Base-by-base conservation (phyloP, 2,113 vertebrate species). In the Okapia johnstoni region DNA sequence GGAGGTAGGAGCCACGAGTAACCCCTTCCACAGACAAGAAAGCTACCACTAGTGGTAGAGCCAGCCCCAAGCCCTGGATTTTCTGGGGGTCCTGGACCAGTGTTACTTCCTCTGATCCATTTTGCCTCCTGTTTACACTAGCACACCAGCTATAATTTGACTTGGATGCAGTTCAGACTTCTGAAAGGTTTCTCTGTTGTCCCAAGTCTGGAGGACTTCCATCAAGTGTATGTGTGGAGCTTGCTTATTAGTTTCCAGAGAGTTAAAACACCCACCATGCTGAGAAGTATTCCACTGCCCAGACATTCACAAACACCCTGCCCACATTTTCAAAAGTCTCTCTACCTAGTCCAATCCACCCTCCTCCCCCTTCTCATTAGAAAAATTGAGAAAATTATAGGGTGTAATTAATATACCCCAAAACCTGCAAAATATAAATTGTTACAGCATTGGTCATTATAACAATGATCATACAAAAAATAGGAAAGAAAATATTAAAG, bases 151-250 rank as follows among this genome's bases (percentile, higher is more conserved):
- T 66, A 0, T 79, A 70, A 93, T 96, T 94, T 92, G 90, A 73
- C 90, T 95, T 96, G 96, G 95, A 88, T 25, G 52, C 12, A 15
- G 43, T 93, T 97, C 96, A 94, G 77, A 57, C 40, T 84, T 93
- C 93, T 97, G 90, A 97, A 97, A 97, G 76, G 46, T 66, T 93
- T 77, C 95, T 97, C 73, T 96, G 96, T 96, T 90, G 93, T 95
- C 85, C 83, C 46, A 70, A 88, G 88, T 60, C 85, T 96, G 97
- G 95, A 97, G 85, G 80, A n/a, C 50, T 88, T 96, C 96, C 97
- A 88, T 81, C 54, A 48, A 36, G 81, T 83, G 25, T 79, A 46
- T 52, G 90, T 90, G 85, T 58, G 40, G 88, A 57, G 81, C 83
- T 94, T 92, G 81, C 80, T 85, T 86, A 57, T 96, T 92, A 86